A percentile compares a stretch with the other conserved stretches of the same genome.
Conservation (phyloP, 2,888 invertebrate genomes). For the Chymomyza fuscimana region DNA sequence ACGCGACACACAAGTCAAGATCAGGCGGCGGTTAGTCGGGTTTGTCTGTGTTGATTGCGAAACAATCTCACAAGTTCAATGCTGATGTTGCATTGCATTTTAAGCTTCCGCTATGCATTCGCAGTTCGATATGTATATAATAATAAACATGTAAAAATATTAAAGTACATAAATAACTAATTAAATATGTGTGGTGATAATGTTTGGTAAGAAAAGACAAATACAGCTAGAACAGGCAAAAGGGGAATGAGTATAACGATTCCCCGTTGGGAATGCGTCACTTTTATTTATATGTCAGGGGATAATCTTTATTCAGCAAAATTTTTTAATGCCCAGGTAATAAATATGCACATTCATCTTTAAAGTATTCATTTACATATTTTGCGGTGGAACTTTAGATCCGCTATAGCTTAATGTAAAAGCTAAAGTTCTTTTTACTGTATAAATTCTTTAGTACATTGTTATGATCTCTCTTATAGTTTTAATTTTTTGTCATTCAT, state of each 20-base stretch:
- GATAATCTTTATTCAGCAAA: background rate
- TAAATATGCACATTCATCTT: background rate
- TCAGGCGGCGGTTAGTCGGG: constrained; percentile 26
- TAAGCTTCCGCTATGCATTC: constrained; percentile 52
- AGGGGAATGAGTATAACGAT: no score
- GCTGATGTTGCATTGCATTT: constrained; percentile 56
- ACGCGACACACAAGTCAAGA: constrained; percentile 1
- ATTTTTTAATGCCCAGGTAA: background rate
- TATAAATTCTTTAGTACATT: background rate
- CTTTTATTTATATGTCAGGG: background rate
- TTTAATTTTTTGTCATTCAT: no score
- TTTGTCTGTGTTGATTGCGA: constrained; percentile 2
- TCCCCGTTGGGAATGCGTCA: background rate
- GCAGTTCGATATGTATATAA: constrained; percentile 38
- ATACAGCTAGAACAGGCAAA: background rate
- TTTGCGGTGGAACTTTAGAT: background rate
- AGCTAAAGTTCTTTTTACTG: no score
- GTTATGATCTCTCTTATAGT: background rate
- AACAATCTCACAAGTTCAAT: constrained; percentile 59
- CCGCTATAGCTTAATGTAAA: background rate
- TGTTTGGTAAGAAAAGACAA: constrained; percentile 6
- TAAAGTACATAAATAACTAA: background rate
- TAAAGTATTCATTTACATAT: background rate
- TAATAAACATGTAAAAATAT: background rate
- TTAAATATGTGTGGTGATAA: background rate